These are phyloP conservation scores for Fissipunctia ypsillon DNA, from an alignment of 2,888 invertebrate genomes.

Conservation along the genomic window DNA sequence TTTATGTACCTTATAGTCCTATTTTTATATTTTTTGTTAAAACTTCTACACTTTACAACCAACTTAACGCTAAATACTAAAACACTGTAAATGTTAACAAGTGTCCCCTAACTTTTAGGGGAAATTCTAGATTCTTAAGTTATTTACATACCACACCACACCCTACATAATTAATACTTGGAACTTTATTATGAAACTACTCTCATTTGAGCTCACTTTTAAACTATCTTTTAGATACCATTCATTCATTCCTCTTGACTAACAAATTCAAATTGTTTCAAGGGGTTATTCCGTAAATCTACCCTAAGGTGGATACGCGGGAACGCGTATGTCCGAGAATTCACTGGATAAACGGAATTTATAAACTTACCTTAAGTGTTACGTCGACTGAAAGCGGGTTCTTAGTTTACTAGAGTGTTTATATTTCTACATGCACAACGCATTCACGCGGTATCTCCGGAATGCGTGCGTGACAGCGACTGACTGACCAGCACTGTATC, in stretches of 20 bases:
- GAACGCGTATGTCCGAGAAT: too few species aligned
- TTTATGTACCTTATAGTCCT: slow-evolving; percentile 54
- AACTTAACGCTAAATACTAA: too few species aligned
- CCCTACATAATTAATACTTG: background rate
- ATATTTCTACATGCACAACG: too few species aligned
- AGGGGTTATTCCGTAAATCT: too few species aligned
- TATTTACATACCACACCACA: slow-evolving; percentile 26
- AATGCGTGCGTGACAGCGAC: too few species aligned
- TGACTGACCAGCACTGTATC: too few species aligned
- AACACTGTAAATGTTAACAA: background rate
- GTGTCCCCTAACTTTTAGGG: background rate
- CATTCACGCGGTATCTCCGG: too few species aligned
- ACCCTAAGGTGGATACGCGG: too few species aligned
- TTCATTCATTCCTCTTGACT: background rate
- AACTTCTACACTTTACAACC: slow-evolving; percentile 28
- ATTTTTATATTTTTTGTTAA: slow-evolving; percentile 37
- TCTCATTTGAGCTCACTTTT: slow-evolving; percentile 20
- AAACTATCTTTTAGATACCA: background rate
- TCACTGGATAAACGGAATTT: too few species aligned
- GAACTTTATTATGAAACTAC: background rate
- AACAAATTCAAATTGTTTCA: background rate
- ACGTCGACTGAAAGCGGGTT: too few species aligned
- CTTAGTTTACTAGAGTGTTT: too few species aligned
- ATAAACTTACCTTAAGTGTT: too few species aligned
- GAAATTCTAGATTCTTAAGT: background rate